A percentile compares a stretch with the other conserved stretches of the same genome.
Evolutionary conservation across 2,797 vertebrate species (phyloP).

Genomic region (Sylvia borin): DNA sequence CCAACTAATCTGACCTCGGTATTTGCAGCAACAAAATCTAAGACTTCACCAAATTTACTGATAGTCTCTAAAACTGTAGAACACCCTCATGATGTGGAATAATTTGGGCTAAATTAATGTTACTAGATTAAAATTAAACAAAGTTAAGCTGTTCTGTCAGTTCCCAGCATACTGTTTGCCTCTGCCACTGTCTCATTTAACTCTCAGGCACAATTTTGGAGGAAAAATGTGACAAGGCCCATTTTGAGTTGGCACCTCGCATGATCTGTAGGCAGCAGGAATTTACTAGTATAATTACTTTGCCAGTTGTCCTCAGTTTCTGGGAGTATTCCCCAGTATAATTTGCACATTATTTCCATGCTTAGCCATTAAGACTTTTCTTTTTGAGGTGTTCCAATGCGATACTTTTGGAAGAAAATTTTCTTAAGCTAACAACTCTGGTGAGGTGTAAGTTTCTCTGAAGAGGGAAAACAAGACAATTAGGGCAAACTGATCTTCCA

Average conservation of each 20-base stretch:
- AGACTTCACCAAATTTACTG: background rate
- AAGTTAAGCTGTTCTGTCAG: background rate
- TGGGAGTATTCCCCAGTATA: background rate
- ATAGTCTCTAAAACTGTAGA: background rate
- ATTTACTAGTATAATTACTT: background rate
- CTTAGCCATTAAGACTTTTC: background rate
- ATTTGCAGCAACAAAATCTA: background rate
- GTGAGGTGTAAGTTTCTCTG: background rate
- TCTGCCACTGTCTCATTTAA: background rate
- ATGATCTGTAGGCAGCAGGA: background rate
- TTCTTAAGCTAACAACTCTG: background rate
- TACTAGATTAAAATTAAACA: background rate
- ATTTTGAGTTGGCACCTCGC: background rate
- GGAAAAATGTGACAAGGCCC: background rate
- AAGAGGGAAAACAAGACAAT: background rate
- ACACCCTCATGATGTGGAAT: background rate
- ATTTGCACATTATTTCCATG: background rate
- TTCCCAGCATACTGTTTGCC: background rate
- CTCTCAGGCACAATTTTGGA: background rate
- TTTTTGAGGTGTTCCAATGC: background rate
- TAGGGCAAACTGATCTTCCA: background rate
- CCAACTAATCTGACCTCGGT: background rate
- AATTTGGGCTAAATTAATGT: background rate
- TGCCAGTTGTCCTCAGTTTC: background rate
- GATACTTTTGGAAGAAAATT: background rate